phyloP scores from a whole-genome alignment of 2,113 vertebrate genomes.

The Tapirus terrestris region DNA sequence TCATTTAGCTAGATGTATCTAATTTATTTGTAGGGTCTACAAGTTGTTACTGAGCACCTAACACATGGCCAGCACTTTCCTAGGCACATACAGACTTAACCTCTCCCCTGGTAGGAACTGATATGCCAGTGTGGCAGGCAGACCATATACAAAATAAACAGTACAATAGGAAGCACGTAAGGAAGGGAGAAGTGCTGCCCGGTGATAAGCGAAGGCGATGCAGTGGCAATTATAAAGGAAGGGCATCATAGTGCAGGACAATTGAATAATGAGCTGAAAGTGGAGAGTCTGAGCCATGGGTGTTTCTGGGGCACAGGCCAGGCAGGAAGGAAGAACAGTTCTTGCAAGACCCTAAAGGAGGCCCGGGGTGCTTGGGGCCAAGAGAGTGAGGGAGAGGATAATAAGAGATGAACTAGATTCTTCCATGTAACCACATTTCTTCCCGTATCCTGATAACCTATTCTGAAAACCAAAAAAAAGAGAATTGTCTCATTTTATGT shows the following conservation, averaged over 20 bases:
- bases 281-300: background rate
- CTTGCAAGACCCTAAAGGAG: background rate
- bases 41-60: background rate
- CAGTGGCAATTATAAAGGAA: background rate
- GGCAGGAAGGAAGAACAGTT: background rate
- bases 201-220: background rate
- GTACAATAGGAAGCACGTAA: fast-evolving
- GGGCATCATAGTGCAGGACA: fast-evolving
- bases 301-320: background rate
- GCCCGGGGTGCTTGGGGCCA: fast-evolving
- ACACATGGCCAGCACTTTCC: background rate
- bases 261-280: background rate
- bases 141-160: background rate
- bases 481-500: background rate
- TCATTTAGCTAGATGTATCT: background rate
- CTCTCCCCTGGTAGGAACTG: background rate
- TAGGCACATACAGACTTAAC: background rate
- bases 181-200: background rate
- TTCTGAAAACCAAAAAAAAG: background rate
- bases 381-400: background rate
- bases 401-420: background rate
- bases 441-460: background rate
- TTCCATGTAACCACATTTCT: fast-evolving
- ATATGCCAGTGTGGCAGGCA: fast-evolving
- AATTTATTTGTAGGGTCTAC: background rate